Conservation (phyloP, 1,140 invertebrate genomes). For the Heterodera carotae region DNA sequence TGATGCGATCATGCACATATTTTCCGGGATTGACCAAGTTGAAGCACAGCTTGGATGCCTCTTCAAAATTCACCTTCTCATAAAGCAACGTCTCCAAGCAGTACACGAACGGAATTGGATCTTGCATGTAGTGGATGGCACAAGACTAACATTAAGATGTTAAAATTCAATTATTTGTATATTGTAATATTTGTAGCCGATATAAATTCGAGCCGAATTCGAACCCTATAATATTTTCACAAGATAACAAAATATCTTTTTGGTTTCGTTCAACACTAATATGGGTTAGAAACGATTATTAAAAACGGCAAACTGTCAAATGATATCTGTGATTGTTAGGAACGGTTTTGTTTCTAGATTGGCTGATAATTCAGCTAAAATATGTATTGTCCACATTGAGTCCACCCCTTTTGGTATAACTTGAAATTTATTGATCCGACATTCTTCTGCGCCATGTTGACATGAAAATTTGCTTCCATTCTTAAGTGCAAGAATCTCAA, state of each 20-base stretch:
- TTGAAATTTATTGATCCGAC: conserved; percentile 32
- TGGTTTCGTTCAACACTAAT: too few species aligned
- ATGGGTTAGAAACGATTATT: too few species aligned
- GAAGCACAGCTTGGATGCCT: conserved; percentile 29
- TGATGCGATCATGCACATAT: conserved; percentile 25
- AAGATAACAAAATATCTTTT: too few species aligned
- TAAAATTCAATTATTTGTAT: background rate
- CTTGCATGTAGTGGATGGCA: conserved; percentile 33
- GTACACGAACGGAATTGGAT: conserved; percentile 28
- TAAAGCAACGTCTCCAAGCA: conserved; percentile 31
- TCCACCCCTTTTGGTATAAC: conserved; percentile 4
- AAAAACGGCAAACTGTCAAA: too few species aligned
- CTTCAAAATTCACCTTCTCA: conserved; percentile 19
- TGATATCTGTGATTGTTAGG: too few species aligned
- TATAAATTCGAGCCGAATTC: background rate
- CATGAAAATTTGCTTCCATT: conserved; percentile 21
- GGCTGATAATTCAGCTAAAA: too few species aligned
- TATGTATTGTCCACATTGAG: too few species aligned
- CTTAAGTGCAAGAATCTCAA: background rate
- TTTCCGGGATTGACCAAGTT: conserved; percentile 12
- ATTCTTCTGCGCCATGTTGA: conserved; percentile 36
- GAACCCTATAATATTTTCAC: background rate
- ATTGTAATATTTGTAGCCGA: too few species aligned
- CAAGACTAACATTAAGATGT: conserved; percentile 12
- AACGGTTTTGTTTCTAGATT: too few species aligned